Evolutionary conservation across 2,797 vertebrate genomes (phyloP).

Genomic region (Ispidina picta): DNA sequence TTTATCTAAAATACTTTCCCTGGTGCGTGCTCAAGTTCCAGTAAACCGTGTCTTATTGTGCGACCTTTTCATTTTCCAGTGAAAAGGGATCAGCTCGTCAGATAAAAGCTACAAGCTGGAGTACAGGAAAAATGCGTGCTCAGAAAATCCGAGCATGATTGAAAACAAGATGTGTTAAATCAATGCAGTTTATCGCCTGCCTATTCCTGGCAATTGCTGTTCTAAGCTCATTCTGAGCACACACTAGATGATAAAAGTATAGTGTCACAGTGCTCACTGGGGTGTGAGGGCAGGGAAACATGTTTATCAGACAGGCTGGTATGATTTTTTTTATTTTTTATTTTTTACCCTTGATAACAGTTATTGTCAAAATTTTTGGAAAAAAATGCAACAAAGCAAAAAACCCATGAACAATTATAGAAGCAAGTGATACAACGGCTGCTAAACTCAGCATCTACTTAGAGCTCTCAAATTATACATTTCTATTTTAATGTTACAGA

Average conservation of each 20-base stretch:
- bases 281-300: conserved; percentile 80
- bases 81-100: conserved; percentile 87
- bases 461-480: conserved; percentile 21
- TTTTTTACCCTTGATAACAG: conserved; percentile 68
- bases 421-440: conserved; percentile 54
- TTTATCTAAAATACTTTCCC: conserved; percentile 89
- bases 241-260: conserved; percentile 84
- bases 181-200: conserved; percentile 88
- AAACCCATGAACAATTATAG: conserved; percentile 63
- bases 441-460: conserved; percentile 42
- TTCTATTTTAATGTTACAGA: conserved; percentile 42
- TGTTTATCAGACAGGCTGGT: conserved; percentile 81
- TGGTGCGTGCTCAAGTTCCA: conserved; percentile 84
- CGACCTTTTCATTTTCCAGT: conserved; percentile 89
- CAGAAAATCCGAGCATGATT: conserved; percentile 88
- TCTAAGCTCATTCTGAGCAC: conserved; percentile 86
- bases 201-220: conserved; percentile 85
- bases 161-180: conserved; percentile 90
- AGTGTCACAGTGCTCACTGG: conserved; percentile 81
- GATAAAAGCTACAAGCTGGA: conserved; percentile 86
- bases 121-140: conserved; percentile 87
- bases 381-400: neutral
- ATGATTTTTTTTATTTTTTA: conserved; percentile 49
- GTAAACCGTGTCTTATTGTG: conserved; percentile 88
- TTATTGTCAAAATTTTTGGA: conserved; percentile 76